Base-by-base conservation (phyloP, 1,140 invertebrate genomes). In the Laodelphax striatellus region DNA sequence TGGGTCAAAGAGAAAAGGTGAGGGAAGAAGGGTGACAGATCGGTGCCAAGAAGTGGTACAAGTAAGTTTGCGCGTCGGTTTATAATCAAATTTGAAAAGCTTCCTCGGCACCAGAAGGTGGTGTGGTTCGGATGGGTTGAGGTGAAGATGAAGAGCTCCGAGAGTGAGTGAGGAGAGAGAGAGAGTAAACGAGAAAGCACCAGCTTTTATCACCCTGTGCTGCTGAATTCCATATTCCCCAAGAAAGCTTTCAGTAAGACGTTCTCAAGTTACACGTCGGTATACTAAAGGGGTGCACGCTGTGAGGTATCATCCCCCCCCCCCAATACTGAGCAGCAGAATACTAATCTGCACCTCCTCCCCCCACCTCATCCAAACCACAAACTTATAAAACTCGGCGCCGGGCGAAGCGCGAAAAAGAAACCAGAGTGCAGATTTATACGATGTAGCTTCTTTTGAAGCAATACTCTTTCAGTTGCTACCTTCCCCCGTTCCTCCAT, bases 221-320 rank as follows among this genome's bases (percentile, higher is more conserved):
- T 31, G 28, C 28, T 31, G 28, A 46, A 46, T 46, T 46, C 43
- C 43, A 46, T 46, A 46, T 46, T 46, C 43, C 5, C 43, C 19
- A 46, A 46, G 43, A 46, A 46, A 46, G 43, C 43, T 46, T 46
- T 46, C 43, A 46, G 43, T 46, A 46, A 46, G 43, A 46, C 43
- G 43, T 46, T 46, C 43, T 46, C 43, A 19, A 46, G 43, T 46
- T 46, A 46, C 43, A 19, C 43, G 28, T 31, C 28, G 28, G 28
- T 31, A 31, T 31, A 31, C 28, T 31, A 31, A 31, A 31, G 43
- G 43, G 43, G 14, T 46, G 14, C 43, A 46, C 5, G 13, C n/a
- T n/a, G 43, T 46, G 43, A 19, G 43, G 19, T 16, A 46, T 19
- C n/a, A n/a, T 13, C 4, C 19, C 19, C n/a, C 43, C 13, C 19